Evolutionary conservation across 2,113 vertebrate species (phyloP).

Genomic region (Saguinus imperator): DNA sequence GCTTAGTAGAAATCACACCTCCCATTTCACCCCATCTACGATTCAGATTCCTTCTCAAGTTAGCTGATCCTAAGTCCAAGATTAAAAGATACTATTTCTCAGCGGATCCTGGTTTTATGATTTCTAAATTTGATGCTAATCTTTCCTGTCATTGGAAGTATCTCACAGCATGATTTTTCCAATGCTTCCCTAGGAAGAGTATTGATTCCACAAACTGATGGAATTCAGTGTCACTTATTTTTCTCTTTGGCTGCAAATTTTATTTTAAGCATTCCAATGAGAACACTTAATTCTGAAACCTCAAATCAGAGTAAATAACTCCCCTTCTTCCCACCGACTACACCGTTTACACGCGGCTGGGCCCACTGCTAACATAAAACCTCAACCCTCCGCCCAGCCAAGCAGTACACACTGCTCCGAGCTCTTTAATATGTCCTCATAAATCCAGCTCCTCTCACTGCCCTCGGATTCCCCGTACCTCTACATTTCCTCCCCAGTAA

Average conservation of each 20-base stretch:
- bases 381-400: neutral
- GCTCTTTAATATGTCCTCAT: neutral
- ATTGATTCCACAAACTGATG: neutral
- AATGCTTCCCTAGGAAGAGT: neutral
- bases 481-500: neutral
- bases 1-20: neutral
- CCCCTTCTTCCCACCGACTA: neutral
- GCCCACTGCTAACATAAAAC: neutral
- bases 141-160: neutral
- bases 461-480: neutral
- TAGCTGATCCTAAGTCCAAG: neutral
- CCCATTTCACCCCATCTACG: neutral
- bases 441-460: neutral
- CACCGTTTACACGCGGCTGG: neutral
- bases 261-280: constrained; percentile 58
- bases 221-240: neutral
- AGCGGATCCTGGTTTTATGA: neutral
- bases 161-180: neutral
- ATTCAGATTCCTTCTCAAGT: neutral
- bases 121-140: neutral
- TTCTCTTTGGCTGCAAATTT: constrained; percentile 32
- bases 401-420: neutral
- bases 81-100: neutral
- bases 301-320: constrained; percentile 37
- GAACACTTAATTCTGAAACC: constrained; percentile 36